phyloP scores from a whole-genome alignment of 1,140 invertebrate genomes.

The Dryas iulia region DNA sequence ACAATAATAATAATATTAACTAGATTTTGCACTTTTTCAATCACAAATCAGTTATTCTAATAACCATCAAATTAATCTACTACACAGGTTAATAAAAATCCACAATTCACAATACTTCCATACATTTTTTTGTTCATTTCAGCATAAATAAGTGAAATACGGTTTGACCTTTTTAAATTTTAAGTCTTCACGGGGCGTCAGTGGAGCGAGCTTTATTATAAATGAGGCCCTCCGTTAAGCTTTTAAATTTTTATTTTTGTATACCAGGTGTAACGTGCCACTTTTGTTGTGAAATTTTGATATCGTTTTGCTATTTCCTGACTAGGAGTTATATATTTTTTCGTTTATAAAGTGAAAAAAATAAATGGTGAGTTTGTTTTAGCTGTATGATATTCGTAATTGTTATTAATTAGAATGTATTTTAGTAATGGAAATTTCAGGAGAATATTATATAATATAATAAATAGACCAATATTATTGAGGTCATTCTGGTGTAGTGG shows the following conservation, averaged over 20 bases:
- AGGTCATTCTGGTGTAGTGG: no score
- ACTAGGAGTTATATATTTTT: no score
- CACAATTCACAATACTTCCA: slow-evolving; percentile 12
- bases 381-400: no score
- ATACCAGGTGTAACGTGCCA: slow-evolving; percentile 2
- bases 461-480: no score
- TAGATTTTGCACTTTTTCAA: no score
- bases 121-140: slow-evolving; percentile 7
- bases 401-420: no score
- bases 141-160: slow-evolving; percentile 6
- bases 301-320: not conserved
- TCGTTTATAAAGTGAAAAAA: not conserved
- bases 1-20: no score
- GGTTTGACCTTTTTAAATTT: slow-evolving; percentile 21
- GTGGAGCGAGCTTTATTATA: not conserved
- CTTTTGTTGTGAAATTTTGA: not conserved
- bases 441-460: no score
- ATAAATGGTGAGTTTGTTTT: no score
- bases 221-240: not conserved
- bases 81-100: not conserved
- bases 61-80: not conserved
- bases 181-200: slow-evolving; percentile 3
- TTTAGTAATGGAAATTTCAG: no score
- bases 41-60: no score
- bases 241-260: slow-evolving; percentile 11